Evolutionary conservation across 2,888 invertebrate species (phyloP).

Genomic region (Cerceris ruficornis): DNA sequence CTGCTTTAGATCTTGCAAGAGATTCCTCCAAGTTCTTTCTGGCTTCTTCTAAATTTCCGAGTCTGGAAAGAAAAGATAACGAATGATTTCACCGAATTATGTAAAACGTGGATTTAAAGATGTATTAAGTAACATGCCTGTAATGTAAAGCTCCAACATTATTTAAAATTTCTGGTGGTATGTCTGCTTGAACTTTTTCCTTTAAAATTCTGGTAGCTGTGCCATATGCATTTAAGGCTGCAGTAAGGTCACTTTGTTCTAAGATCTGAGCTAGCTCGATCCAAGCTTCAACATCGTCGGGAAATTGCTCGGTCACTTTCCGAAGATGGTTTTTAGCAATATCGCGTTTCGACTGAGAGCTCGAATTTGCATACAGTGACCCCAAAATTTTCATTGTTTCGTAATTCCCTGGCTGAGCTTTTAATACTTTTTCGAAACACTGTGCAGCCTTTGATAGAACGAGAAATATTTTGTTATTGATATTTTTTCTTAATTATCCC

Average conservation of each 20-base stretch:
- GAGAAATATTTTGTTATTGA: neutral
- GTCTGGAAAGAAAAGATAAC: slow-evolving; percentile 82
- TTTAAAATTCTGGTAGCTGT: slow-evolving; percentile 96
- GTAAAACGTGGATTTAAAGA: neutral
- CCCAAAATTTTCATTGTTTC: slow-evolving; percentile 99
- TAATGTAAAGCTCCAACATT: slow-evolving; percentile 98
- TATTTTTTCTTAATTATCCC: neutral
- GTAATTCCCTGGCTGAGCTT: slow-evolving; percentile 98
- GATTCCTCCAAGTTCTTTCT: slow-evolving; percentile 93
- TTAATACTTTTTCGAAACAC: slow-evolving; percentile 99
- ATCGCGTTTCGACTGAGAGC: slow-evolving; percentile 94
- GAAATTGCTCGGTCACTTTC: slow-evolving; percentile 97
- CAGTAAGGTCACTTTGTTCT: slow-evolving; percentile 94
- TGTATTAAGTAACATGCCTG: slow-evolving; percentile 78
- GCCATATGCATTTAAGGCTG: slow-evolving; percentile 94
- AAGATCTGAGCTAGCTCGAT: slow-evolving; percentile 99
- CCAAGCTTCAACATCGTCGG: slow-evolving; percentile 99
- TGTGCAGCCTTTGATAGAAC: slow-evolving; percentile 90
- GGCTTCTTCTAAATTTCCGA: slow-evolving; percentile 93
- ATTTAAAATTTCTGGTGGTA: slow-evolving; percentile 98
- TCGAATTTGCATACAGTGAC: slow-evolving; percentile 95
- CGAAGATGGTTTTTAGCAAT: slow-evolving; percentile 96
- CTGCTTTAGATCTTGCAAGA: slow-evolving; percentile 90
- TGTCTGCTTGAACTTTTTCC: slow-evolving; percentile 96
- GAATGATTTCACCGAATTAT: neutral